phyloP scores from a whole-genome alignment of 35 echinoderm and acorn worm species.

The Anneissia japonica region DNA sequence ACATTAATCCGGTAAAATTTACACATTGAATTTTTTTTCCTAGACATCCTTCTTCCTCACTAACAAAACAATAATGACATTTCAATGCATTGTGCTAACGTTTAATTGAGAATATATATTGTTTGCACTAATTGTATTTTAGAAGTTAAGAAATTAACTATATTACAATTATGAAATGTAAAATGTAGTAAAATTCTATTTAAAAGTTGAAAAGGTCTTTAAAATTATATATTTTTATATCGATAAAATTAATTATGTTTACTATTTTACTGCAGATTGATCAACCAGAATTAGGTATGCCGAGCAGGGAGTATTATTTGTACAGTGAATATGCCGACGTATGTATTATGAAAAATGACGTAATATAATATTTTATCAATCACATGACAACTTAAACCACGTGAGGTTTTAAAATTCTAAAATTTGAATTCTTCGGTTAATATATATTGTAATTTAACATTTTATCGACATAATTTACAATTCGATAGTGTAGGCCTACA shows the following conservation, averaged over 20 bases:
- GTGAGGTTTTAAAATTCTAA: slow-evolving; percentile 12
- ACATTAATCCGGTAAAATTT: no score
- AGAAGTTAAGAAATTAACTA: no score
- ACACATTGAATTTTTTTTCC: no score
- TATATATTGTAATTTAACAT: neutral
- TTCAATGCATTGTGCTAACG: no score
- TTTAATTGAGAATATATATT: no score
- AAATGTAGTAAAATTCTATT: no score
- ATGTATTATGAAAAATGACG: neutral
- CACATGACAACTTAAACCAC: neutral
- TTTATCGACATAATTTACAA: slow-evolving; percentile 25
- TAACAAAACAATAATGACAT: no score
- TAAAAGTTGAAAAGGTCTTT: no score
- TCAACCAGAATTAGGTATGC: slow-evolving; percentile 32
- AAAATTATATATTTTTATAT: no score
- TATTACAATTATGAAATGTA: no score
- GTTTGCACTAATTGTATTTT: no score
- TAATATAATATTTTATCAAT: neutral
- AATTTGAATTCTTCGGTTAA: slow-evolving; percentile 14
- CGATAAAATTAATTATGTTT: neutral
- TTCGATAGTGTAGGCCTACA: slow-evolving; percentile 18
- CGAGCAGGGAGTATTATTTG: slow-evolving; percentile 33
- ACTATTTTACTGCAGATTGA: slow-evolving; percentile 45
- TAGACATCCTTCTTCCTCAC: no score
- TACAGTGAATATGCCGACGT: slow-evolving; percentile 23